Evolutionary conservation across 2,113 vertebrate species (phyloP).

Genomic region (Chrysochloris asiatica): DNA sequence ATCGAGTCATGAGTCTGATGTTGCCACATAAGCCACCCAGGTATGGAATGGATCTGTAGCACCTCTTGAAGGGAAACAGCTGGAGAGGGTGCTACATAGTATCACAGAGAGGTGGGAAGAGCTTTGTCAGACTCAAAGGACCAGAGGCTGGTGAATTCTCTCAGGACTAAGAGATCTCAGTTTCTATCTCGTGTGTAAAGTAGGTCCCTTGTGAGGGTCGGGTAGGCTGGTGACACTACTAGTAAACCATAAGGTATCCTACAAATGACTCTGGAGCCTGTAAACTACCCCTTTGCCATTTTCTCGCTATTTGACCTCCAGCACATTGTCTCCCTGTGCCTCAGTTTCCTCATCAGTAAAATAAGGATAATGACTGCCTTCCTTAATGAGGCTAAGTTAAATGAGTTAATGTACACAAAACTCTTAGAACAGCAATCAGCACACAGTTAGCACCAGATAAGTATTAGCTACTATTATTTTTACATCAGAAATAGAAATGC

Average conservation of each 20-base stretch:
- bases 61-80: too few species aligned
- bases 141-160: rapidly evolving
- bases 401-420: background rate
- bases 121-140: background rate
- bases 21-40: too few species aligned
- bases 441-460: background rate
- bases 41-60: too few species aligned
- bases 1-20: rapidly evolving
- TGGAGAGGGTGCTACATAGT: rapidly evolving
- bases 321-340: background rate
- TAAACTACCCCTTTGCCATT: too few species aligned
- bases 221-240: background rate
- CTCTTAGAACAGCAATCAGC: background rate
- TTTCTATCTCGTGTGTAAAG: background rate
- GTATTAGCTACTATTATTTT: background rate
- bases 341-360: background rate
- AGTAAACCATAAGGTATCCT: background rate
- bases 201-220: too few species aligned
- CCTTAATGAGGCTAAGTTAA: background rate
- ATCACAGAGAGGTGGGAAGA: rapidly evolving
- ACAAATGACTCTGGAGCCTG: background rate
- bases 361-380: background rate
- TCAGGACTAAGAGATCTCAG: background rate
- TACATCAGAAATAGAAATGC: background rate
- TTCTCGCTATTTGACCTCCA: background rate